phyloP scores from a whole-genome alignment of 2,113 vertebrate species.

The Anoura caudifer region DNA sequence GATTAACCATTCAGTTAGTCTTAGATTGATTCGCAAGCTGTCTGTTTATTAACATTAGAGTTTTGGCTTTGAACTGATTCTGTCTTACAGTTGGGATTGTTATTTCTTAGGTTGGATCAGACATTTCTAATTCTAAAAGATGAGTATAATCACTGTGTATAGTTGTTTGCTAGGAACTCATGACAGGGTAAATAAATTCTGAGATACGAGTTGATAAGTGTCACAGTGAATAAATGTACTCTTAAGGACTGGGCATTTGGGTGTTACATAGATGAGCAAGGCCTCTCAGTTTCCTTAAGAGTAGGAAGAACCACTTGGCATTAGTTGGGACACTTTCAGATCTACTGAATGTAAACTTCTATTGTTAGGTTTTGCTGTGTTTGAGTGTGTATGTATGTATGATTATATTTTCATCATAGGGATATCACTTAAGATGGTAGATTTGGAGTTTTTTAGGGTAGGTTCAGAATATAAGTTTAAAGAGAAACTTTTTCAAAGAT shows the following conservation, averaged over 20 bases:
- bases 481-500: not conserved
- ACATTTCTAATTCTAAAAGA: conserved; percentile 24
- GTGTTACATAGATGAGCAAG: conserved; percentile 20
- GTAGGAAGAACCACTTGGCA: not conserved
- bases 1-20: not conserved
- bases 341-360: conserved; percentile 18
- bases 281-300: not conserved
- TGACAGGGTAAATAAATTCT: conserved; percentile 28
- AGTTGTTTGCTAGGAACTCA: not conserved
- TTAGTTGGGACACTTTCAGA: not conserved
- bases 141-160: not conserved
- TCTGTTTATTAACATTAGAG: not conserved
- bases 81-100: not conserved
- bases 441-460: conserved; percentile 36
- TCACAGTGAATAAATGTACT: not conserved
- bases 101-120: conserved; percentile 19
- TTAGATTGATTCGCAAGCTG: not conserved
- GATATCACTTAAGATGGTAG: not conserved
- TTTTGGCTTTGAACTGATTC: not conserved
- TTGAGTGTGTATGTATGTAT: not conserved
- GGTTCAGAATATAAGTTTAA: not conserved
- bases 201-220: not conserved
- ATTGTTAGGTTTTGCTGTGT: not conserved
- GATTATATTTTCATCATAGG: not conserved
- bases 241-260: not conserved